Conservation (phyloP, 2,797 vertebrate genomes). For the Falco peregrinus region DNA sequence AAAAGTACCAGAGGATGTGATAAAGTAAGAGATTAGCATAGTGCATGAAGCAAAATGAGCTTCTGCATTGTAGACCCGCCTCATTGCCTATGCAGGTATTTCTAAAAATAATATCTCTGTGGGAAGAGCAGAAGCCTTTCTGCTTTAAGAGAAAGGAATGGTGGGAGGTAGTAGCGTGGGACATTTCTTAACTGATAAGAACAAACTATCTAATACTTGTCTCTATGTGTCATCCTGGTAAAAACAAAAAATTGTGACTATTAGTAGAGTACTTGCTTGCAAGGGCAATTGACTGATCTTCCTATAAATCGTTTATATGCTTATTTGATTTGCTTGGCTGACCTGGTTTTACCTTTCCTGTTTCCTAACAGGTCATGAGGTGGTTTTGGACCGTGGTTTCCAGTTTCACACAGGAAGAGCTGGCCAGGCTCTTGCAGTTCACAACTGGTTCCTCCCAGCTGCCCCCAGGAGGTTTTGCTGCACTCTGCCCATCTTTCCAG, state of each 20-base stretch:
- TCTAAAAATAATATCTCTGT: background rate
- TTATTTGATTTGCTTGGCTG: background rate
- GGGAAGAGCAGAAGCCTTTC: background rate
- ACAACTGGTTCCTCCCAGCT: constrained; percentile 98
- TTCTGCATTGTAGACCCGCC: background rate
- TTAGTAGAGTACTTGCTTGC: background rate
- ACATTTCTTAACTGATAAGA: background rate
- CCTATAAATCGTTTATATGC: background rate
- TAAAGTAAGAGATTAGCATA: background rate
- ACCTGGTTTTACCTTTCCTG: background rate
- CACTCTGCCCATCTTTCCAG: constrained; percentile 98
- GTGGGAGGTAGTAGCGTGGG: background rate
- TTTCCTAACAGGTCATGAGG: constrained; percentile 89
- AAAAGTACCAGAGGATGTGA: background rate
- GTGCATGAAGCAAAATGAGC: background rate
- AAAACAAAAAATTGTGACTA: background rate
- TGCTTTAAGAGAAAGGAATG: background rate
- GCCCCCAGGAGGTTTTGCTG: constrained; percentile 94
- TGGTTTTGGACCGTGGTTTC: constrained; percentile 99
- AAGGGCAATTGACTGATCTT: background rate
- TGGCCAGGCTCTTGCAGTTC: constrained; percentile 97
- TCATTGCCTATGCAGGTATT: background rate
- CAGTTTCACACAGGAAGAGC: constrained; percentile 97
- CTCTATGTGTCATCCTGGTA: background rate
- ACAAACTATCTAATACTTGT: background rate